Percentiles rank a stretch among this genome's conserved stretches.
These are phyloP conservation scores for Lacanobia oleracea DNA, from an alignment of 2,888 invertebrate species.

Conservation along the genomic window DNA sequence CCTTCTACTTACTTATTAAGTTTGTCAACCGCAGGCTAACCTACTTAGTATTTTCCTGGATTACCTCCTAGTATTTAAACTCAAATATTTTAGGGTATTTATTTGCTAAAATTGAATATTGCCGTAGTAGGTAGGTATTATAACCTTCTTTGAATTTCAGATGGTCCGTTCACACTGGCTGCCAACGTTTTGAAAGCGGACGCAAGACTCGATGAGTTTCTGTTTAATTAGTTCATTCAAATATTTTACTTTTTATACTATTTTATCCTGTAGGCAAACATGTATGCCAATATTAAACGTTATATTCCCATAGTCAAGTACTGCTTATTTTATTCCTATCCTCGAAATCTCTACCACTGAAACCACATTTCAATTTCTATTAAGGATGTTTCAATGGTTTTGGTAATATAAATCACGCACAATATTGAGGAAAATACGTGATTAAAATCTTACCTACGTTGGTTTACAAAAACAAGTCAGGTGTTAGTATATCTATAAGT, in stretches of 20 bases:
- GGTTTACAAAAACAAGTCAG: background rate
- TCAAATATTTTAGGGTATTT: too few relatives aligned
- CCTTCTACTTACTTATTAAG: too few relatives aligned
- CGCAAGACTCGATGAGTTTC: slow-evolving; percentile 73
- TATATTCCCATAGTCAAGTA: background rate
- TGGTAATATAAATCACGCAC: background rate
- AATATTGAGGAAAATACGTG: background rate
- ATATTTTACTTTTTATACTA: background rate
- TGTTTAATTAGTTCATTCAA: slow-evolving; percentile 65
- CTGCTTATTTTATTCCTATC: background rate
- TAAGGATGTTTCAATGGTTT: too few relatives aligned
- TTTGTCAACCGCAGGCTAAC: too few relatives aligned
- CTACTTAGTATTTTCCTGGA: too few relatives aligned
- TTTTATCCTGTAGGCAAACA: background rate
- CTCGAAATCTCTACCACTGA: background rate
- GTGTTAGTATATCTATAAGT: too few relatives aligned
- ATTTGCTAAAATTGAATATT: background rate
- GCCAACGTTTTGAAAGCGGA: slow-evolving; percentile 74
- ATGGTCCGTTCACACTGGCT: slow-evolving; percentile 87
- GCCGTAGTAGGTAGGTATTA: background rate
- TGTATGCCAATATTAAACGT: background rate
- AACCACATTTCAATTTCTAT: background rate
- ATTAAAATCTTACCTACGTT: background rate
- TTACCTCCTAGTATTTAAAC: too few relatives aligned
- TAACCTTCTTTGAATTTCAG: slow-evolving; percentile 73